Percentiles rank a stretch among this genome's conserved stretches.
Evolutionary conservation across 2,888 invertebrate species (phyloP).

Genomic region (Rhagonycha lutea): DNA sequence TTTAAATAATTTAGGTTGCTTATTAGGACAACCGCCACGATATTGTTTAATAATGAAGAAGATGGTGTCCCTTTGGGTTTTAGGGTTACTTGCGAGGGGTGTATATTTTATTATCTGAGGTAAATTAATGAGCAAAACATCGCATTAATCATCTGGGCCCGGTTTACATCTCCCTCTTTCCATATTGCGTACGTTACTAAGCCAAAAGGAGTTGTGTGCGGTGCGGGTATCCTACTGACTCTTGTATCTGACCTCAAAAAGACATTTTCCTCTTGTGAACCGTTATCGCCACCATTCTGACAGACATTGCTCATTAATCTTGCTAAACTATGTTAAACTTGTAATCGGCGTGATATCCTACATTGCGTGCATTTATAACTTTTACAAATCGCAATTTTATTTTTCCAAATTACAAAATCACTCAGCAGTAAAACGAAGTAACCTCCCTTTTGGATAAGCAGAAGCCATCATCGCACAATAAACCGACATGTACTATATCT

Average conservation of each 20-base stretch:
- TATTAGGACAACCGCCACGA: background rate
- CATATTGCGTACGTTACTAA: conserved; percentile 23
- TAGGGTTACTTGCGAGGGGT: conserved; percentile 18
- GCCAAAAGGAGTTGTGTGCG: conserved; percentile 15
- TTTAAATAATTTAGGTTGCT: background rate
- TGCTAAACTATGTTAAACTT: conserved; percentile 27
- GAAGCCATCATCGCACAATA: too few species aligned
- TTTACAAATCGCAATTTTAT: background rate
- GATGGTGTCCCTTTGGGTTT: conserved; percentile 14
- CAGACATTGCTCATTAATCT: conserved; percentile 28
- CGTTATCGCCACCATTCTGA: conserved; percentile 23
- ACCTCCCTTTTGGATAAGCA: too few species aligned
- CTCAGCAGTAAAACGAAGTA: background rate
- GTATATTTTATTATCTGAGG: conserved; percentile 21
- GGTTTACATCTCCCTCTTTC: conserved; percentile 17
- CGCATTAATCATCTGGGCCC: conserved; percentile 25
- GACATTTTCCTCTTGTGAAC: conserved; percentile 26
- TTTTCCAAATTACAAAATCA: background rate
- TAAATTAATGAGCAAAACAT: conserved; percentile 28
- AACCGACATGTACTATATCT: too few species aligned
- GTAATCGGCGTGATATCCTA: conserved; percentile 19
- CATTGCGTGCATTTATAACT: conserved; percentile 6
- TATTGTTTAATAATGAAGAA: conserved; percentile 16
- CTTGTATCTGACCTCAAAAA: conserved; percentile 24
- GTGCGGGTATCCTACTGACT: conserved; percentile 16